Evolutionary conservation across 2,888 invertebrate species (phyloP).

Genomic region (Anodontia alba): DNA sequence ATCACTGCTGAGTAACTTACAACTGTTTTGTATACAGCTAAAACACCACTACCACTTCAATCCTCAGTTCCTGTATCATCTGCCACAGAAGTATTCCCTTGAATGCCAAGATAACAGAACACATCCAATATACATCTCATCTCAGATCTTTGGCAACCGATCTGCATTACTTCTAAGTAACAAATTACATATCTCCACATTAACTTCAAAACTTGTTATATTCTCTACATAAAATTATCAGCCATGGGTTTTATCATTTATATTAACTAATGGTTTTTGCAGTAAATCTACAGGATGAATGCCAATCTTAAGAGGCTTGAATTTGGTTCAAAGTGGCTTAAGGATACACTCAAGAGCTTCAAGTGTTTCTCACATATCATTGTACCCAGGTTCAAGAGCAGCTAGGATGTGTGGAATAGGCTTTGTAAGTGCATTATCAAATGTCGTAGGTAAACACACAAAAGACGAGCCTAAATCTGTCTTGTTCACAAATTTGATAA

Average conservation of each 20-base stretch:
- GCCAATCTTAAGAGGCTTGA: constrained; percentile 10
- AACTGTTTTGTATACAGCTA: too few species aligned
- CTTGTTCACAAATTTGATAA: background rate
- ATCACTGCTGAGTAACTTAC: too few species aligned
- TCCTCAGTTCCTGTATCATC: background rate
- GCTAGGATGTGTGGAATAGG: constrained; percentile 13
- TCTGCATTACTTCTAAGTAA: constrained; percentile 5
- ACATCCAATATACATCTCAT: background rate
- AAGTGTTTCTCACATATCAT: constrained; percentile 15
- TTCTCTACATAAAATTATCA: constrained; percentile 12
- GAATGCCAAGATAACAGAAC: constrained; percentile 3
- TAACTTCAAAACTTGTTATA: constrained; percentile 13
- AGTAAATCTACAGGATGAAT: constrained; percentile 9
- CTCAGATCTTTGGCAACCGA: background rate
- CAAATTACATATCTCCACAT: constrained; percentile 12
- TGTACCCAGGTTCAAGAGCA: constrained; percentile 14
- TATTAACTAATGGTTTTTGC: constrained; percentile 18
- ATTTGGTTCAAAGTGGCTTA: constrained; percentile 17
- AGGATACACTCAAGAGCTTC: constrained; percentile 9
- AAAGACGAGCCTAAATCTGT: background rate
- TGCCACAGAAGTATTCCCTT: constrained; percentile 1
- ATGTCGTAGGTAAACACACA: background rate
- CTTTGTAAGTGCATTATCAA: constrained; percentile 6
- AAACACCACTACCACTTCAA: too few species aligned
- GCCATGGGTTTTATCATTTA: constrained; percentile 3